Evolutionary conservation across 2,888 invertebrate genomes (phyloP).

Genomic region (Mantis religiosa): DNA sequence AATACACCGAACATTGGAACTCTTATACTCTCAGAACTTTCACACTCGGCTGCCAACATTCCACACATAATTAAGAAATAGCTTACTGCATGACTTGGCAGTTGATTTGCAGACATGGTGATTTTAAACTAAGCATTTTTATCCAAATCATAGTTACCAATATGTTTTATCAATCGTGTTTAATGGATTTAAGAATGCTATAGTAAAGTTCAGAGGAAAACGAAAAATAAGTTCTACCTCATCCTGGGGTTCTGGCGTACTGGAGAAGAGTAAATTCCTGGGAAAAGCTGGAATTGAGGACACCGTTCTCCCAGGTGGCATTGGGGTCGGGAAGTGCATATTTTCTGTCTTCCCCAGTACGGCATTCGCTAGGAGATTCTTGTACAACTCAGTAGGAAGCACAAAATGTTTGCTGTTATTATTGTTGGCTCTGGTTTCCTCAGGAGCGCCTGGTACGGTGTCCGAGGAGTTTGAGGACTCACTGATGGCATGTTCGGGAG

Average conservation of each 20-base stretch:
- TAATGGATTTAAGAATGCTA: no score
- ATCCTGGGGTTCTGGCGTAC: background rate
- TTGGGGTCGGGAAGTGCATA: conserved; percentile 21
- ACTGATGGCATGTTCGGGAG: conserved; percentile 3
- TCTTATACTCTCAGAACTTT: no score
- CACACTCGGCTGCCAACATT: no score
- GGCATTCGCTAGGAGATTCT: conserved; percentile 72
- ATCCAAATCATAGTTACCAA: no score
- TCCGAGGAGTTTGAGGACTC: conserved; percentile 1
- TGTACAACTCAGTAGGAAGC: conserved; percentile 73
- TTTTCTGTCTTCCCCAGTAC: conserved; percentile 51
- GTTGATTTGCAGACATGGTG: no score
- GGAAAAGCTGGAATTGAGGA: conserved; percentile 44
- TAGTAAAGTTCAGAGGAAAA: background rate
- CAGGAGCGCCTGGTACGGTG: background rate
- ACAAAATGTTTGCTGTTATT: conserved; percentile 51
- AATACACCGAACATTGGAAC: no score
- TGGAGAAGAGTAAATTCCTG: conserved; percentile 38
- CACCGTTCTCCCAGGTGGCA: background rate
- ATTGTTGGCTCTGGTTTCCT: conserved; percentile 5
- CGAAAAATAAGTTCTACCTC: background rate
- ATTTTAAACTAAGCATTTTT: no score
- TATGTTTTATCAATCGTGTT: no score
- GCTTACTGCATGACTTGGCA: no score
- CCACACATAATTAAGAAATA: no score